Base-by-base conservation (phyloP, 2,797 vertebrate genomes). In the Leptatherina wallacei region DNA sequence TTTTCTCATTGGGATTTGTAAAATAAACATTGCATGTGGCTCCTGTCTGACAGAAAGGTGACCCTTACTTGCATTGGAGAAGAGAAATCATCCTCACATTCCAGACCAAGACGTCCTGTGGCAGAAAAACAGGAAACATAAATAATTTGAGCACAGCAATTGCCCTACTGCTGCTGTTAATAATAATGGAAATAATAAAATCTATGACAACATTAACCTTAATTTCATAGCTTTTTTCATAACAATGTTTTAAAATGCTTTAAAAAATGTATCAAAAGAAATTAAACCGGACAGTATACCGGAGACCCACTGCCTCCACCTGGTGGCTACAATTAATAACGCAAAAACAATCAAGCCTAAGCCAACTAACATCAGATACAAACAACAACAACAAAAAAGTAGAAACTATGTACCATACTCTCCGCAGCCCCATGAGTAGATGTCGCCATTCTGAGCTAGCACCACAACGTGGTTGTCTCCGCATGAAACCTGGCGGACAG, bases 351-450 rank as follows among this genome's bases (percentile, higher is more conserved):
- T 20, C 38, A 54, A 1, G 30, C 12, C 66, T 49, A 63, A 13
- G 10, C 47, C 35, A 49, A n/a, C 8, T 0, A 22, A 49, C 47
- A 49, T 11, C 47, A 22, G 47, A 22, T 3, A 3, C 18, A 20
- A 49, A 49, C 20, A n/a, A 44, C 44, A 68, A n/a, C 16, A 74
- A n/a, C 18, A 27, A 56, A 65, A 79, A 27, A 51, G 29, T 30
- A 76, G 67, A 35, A 76, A 58, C 14, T 66, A 65, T 7, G 30
- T 85, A 94, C 93, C 93, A 24, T 92, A 88, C 69, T 94, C 93
- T 64, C 98, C 98, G 33, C 97, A 99, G 87, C 98, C 98, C 98
- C 98, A 99, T 0, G 98, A 96, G 90, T 94, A 99, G 74, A 99
- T 96, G 38, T 96, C 95, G 73, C 95, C 95, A 66, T 79, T 94